Base-by-base conservation (phyloP, 2,113 vertebrate genomes). In the Otocyon megalotis region DNA sequence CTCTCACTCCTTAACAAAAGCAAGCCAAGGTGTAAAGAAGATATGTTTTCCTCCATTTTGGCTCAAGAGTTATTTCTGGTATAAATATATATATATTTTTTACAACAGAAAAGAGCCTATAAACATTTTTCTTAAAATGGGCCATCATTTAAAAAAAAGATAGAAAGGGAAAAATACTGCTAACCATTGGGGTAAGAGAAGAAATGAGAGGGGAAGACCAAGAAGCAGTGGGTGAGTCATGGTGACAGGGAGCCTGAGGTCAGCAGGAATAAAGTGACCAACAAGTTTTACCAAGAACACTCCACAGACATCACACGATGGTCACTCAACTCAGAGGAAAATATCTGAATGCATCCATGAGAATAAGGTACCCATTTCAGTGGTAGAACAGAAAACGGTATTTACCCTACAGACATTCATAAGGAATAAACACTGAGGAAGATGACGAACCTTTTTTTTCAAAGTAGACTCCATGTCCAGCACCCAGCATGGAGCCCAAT, bases 291-390 rank as follows among this genome's bases (percentile, higher is more conserved):
- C 0, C 2, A n/a, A 48, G 53, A 3, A 9, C 8, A 17, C 11
- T 12, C 43, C 20, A 37, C 3, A 28, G 22, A 48, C n/a, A 35
- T 0, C 8, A 26, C 1, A 10, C 0, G 10, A 72, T 30, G 50
- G 22, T 8, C 53, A 17, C 0, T 15, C 5, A 3, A 26, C 19
- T 32, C 0, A 0, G 24, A 22, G 20, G 0, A 1, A 35, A 30
- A 0, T 3, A 5, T 17, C 28, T 32, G 7, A 6, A 0, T 0
- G 28, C 4, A 20, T 14, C 72, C 43, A 26, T 22, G 30, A 88
- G 32, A 72, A n/a, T 3, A n/a, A 53, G 56, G 14, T 1, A 16
- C 26, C 7, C 35, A 4, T 8, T 72, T 67, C 62, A 35, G 3
- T 15, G 35, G 32, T 26, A 50, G 35, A 67, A 53, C 0, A 24